Evolutionary conservation across 2,113 vertebrate species (phyloP), one percentile per base, ranked within the genome.

Genomic region (Taurulus bubalis): DNA sequence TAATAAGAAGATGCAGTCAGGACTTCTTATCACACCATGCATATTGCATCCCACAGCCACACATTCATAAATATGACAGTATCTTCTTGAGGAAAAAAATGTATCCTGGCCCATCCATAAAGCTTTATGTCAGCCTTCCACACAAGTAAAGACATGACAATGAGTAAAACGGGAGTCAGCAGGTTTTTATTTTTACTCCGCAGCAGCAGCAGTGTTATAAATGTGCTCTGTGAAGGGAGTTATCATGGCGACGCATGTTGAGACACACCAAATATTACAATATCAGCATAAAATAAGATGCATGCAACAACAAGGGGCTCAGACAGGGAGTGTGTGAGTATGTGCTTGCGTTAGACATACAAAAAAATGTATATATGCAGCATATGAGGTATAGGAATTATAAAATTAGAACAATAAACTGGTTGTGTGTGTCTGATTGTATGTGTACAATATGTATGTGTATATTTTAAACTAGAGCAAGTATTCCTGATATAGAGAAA

Each of bases 61-160:
- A 82, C 70, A 59, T 80, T 72, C 64, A 76, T 60, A 56, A 85
- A 79, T 79, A 80, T 74, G 79, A 77, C 82, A 83, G 76, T 26
- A 53, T 77, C 36, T 26, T 75, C 34, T 67, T 22, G 67, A 71
- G 72, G 11, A 69, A 42, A 73, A 34, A 76, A 55, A 69, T 34
- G 69, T 49, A 36, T n/a, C 40, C 56, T 47, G 49, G 56, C 28
- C 28, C 15, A 59, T 77, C 66, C 72, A 63, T 77, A 78, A 76
- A 77, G 73, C 59, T 80, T 82, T 55, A 69, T n/a, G n/a, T 79
- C 79, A 71, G 68, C 49, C 56, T 78, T 64, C 32, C 65, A 75
- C 76, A 67, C 71, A 36, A 67, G 67, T 75, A 66, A 75, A 82
- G 73, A 86, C 78, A 67, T 59, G 79, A 79, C 77, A 53, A 63